Conservation (phyloP, 2,113 vertebrate species). For the Lethenteron reissneri region DNA sequence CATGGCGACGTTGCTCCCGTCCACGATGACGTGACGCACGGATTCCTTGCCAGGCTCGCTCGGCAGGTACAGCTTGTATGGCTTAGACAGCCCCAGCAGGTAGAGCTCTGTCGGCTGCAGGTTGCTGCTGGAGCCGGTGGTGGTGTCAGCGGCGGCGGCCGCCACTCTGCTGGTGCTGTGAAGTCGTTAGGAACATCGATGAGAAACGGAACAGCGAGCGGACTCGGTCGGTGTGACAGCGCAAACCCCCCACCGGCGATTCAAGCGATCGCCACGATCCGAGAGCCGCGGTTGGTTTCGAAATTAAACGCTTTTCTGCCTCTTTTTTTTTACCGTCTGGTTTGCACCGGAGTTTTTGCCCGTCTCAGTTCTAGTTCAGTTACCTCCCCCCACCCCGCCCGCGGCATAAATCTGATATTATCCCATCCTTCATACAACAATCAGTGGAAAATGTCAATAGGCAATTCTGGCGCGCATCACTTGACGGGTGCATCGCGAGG, state of each 20-base stretch:
- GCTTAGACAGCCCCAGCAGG: slow-evolving; percentile 35
- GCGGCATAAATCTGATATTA: too few relatives aligned
- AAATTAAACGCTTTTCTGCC: too few relatives aligned
- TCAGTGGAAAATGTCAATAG: too few relatives aligned
- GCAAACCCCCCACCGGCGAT: slow-evolving; percentile 23
- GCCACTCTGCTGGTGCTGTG: slow-evolving; percentile 6
- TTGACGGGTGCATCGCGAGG: too few relatives aligned
- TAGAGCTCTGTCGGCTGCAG: slow-evolving; percentile 37
- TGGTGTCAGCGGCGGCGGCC: slow-evolving; percentile 7
- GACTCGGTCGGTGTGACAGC: slow-evolving; percentile 9
- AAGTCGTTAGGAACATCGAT: neutral
- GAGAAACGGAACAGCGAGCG: neutral
- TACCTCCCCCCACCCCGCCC: too few relatives aligned
- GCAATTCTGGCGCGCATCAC: too few relatives aligned
- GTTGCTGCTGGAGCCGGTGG: slow-evolving; percentile 12
- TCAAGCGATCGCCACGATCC: too few relatives aligned
- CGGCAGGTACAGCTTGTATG: slow-evolving; percentile 35
- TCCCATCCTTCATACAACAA: too few relatives aligned
- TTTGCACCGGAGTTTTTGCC: too few relatives aligned
- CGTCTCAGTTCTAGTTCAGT: too few relatives aligned
- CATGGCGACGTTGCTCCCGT: slow-evolving; percentile 70
- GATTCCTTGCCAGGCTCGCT: slow-evolving; percentile 26
- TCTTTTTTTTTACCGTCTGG: too few relatives aligned
- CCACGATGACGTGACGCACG: slow-evolving; percentile 44
- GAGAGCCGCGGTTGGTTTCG: too few relatives aligned